A percentile compares a stretch with the other conserved stretches of the same genome.
Conservation (phyloP, 2,797 vertebrate species). For the Onychomys leucogaster region DNA sequence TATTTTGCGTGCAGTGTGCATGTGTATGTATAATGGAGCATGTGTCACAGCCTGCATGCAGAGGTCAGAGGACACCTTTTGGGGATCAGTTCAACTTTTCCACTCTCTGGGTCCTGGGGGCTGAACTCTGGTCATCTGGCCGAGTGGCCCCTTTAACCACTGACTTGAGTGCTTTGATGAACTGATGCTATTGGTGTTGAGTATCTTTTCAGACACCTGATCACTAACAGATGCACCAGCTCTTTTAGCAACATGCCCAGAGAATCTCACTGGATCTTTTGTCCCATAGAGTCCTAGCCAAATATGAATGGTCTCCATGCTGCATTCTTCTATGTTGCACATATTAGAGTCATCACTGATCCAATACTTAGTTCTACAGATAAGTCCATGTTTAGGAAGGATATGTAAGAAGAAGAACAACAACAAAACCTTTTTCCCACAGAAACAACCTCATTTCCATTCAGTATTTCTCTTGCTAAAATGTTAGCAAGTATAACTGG, state of each 20-base stretch:
- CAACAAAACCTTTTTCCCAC: neutral
- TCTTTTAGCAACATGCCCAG: neutral
- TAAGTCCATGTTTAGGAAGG: neutral
- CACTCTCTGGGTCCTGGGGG: neutral
- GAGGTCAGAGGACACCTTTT: neutral
- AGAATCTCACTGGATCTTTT: neutral
- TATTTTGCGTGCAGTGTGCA: neutral
- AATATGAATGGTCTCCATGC: neutral
- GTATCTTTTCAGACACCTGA: neutral
- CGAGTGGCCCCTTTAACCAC: neutral
- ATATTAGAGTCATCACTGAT: neutral
- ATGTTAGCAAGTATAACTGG: neutral
- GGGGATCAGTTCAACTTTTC: neutral
- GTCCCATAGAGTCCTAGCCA: neutral
- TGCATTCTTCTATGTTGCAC: neutral
- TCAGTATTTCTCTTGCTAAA: neutral
- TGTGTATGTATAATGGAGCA: neutral
- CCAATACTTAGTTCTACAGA: neutral
- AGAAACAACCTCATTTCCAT: neutral
- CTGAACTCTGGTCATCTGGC: neutral
- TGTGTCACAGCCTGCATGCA: neutral
- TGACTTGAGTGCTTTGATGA: neutral
- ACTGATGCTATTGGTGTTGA: neutral
- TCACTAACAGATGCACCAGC: neutral
- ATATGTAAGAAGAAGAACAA: neutral